Conservation (phyloP, 2,888 invertebrate species). For the Capitulum mitella region DNA sequence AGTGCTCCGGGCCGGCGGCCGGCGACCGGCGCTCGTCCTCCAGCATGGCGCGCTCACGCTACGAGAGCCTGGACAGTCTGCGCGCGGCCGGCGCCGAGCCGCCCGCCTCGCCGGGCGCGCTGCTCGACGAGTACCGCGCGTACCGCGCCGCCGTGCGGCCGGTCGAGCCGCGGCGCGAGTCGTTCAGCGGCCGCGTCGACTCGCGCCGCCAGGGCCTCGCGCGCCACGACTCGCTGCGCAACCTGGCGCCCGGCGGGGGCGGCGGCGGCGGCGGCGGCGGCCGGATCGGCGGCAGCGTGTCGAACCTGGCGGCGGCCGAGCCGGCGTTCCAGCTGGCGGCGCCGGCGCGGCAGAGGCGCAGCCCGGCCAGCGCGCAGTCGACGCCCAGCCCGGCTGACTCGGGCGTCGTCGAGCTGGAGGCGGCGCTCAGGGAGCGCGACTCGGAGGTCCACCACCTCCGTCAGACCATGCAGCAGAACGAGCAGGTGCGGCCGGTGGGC, state of each 20-base stretch:
- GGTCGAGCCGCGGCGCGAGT: constrained; percentile 9
- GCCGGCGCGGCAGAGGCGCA: background rate
- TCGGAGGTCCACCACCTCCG: constrained; percentile 61
- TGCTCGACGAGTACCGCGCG: background rate
- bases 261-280: constrained; percentile 49
- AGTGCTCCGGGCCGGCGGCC: background rate
- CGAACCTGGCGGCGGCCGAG: constrained; percentile 31
- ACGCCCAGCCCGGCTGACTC: constrained; percentile 72
- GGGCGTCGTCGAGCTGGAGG: constrained; percentile 73
- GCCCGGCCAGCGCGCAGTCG: background rate
- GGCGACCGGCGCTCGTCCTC: background rate
- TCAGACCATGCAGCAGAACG: constrained; percentile 68
- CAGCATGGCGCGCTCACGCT: constrained; percentile 28
- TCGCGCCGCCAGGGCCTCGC: constrained; percentile 26
- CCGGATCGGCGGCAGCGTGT: constrained; percentile 35
- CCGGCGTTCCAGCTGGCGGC: background rate
- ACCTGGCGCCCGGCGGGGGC: constrained; percentile 21
- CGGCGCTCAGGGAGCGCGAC: constrained; percentile 62
- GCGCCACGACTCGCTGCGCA: constrained; percentile 30
- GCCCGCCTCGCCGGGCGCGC: background rate
- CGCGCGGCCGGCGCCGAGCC: constrained; percentile 44
- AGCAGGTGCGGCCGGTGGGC: too few relatives aligned
- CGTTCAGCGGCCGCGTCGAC: constrained; percentile 26
- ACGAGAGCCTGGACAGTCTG: constrained; percentile 34
- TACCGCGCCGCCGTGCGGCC: constrained; percentile 45